phyloP scores from a whole-genome alignment of 2,113 vertebrate genomes.

The Tragelaphus scriptus region DNA sequence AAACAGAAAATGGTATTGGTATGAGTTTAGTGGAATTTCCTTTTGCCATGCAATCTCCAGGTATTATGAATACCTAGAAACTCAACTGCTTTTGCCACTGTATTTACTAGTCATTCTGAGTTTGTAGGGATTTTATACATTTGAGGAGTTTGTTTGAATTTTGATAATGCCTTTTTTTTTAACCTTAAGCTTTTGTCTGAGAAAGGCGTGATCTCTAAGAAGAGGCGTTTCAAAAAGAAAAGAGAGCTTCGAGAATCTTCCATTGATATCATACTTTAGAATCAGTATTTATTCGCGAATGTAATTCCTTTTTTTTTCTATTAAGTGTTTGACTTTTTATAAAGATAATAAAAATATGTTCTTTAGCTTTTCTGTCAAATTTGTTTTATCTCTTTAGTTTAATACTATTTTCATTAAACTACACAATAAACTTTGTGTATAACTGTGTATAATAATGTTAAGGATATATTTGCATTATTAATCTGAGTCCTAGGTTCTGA shows the following conservation, averaged over 20 bases:
- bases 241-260: background rate
- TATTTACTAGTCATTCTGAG: background rate
- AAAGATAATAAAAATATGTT: background rate
- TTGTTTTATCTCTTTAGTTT: slow-evolving; percentile 14
- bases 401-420: background rate
- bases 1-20: background rate
- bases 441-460: background rate
- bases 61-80: background rate
- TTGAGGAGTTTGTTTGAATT: background rate
- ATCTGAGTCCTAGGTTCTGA: background rate
- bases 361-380: background rate
- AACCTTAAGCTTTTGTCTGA: background rate
- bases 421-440: background rate
- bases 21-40: background rate
- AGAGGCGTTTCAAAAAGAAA: background rate
- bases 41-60: background rate
- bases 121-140: background rate
- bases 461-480: slow-evolving; percentile 21
- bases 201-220: background rate
- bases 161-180: background rate
- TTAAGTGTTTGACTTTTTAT: background rate
- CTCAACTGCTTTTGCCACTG: background rate
- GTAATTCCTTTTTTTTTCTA: background rate
- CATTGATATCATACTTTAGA: background rate
- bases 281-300: background rate